Base-by-base conservation (phyloP, 1,140 invertebrate genomes). In the Drosophila willistoni region DNA sequence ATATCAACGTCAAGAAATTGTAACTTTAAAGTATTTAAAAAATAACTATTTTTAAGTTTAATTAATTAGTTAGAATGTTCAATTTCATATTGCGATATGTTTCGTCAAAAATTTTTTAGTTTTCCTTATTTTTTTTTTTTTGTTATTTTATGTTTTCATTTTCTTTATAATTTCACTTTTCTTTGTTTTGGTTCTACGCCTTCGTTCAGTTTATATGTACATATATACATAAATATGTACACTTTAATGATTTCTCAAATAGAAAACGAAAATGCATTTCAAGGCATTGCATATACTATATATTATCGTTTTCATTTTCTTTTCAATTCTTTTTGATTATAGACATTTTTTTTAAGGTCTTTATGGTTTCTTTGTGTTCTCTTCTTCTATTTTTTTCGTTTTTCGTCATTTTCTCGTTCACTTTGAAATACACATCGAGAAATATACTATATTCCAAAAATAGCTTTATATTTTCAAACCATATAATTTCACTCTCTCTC, bases 381-480 rank as follows among this genome's bases (percentile, higher is more conserved):
- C 68, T 62, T 77, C 62, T 73, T 62, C 39, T 51, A 59, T 51
- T 67, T 47, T 44, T 44, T 70, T n/a, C 64, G 59, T 36, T 51
- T 64, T 65, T 68, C 51, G 6, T 29, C 29, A 6, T 29, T 29
- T 29, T 29, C 29, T 29, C 6, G 65, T 73, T 77, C 59, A 74
- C 59, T 70, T 74, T 36, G 47, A 61, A 33, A 54, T 55, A 72
- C 73, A 64, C 71, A 80, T 68, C 64, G 73, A 85, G 44, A 75
- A 69, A 69, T 47, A 64, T 54, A 77, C 65, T 72, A 83, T 86
- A 78, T 78, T 86, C 82, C 82, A 83, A 86, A 86, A 86, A 86
- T 86, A 86, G 82, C 83, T 67, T 69, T 85, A 86, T 87, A 86
- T 82, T 86, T 86, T 86, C 82, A 78, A 29, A 87, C 82, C 89